A percentile compares a stretch with the other conserved stretches of the same genome.
These are phyloP conservation scores for Hetaerina titia DNA, from an alignment of 2,888 invertebrate genomes.

Conservation along the genomic window DNA sequence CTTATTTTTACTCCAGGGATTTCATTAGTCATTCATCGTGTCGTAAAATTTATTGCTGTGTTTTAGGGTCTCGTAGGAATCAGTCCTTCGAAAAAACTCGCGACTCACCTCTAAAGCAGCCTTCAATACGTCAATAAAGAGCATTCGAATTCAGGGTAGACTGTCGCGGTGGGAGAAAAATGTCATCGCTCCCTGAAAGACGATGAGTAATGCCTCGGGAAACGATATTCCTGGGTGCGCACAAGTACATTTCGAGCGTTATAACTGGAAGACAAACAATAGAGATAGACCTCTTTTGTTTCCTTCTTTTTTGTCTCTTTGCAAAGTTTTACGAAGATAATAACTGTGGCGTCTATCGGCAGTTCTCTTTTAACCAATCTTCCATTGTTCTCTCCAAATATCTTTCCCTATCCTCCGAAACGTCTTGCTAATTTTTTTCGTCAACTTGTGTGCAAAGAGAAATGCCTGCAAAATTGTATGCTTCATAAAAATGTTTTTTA, in stretches of 20 bases:
- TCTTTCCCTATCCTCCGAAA: not conserved
- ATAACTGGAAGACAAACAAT: not conserved
- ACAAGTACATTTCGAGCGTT: conserved; percentile 18
- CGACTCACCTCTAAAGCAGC: not conserved
- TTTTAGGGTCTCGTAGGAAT: not conserved
- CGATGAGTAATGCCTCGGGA: not conserved
- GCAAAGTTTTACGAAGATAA: not conserved
- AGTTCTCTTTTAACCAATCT: not conserved
- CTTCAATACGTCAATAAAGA: not conserved
- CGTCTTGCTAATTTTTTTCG: not conserved
- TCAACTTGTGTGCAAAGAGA: not conserved
- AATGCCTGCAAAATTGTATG: not conserved
- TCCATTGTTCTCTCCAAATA: not conserved
- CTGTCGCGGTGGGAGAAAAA: not conserved
- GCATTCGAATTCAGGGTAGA: not conserved
- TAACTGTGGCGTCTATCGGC: not conserved
- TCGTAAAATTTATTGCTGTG: not conserved
- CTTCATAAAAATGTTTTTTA: too few species aligned
- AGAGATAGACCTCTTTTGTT: not conserved
- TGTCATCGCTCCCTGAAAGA: not conserved
- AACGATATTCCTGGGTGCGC: not conserved
- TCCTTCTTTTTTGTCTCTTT: not conserved
- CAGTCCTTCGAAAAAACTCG: not conserved
- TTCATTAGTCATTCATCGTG: not conserved
- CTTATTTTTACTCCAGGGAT: not conserved